Evolutionary conservation across 2,888 invertebrate species (phyloP), one percentile per base, ranked within the genome.

Genomic region (Smittia sp.): DNA sequence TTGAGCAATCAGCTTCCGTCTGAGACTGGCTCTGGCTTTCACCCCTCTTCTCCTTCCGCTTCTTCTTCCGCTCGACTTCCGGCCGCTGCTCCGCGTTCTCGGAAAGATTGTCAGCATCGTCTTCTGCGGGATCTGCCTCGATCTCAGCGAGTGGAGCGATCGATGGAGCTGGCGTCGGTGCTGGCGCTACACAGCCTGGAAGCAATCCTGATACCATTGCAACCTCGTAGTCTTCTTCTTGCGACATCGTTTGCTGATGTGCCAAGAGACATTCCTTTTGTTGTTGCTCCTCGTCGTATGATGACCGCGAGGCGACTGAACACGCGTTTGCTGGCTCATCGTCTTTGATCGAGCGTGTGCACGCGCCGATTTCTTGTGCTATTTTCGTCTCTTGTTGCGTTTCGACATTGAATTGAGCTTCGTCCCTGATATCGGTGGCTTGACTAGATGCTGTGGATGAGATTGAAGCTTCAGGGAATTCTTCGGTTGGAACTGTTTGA

Each of bases 141-240:
- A 88, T 85, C 78, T 88, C 90, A 46, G 89, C 90, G 73, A 90
- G 84, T 25, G 89, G 90, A 69, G 89, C 89, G 78, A 87, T 81
- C 1, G 85, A 81, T 13, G 80, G 81, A 66, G 79, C 80, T 75
- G 81, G 82, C 74, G 81, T 81, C 73, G 81, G 81, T 22, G 80
- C 80, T 2, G 81, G 82, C 7, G 82, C 80, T 76, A 82, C 79
- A 76, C 77, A 79, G 32, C 78, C 78, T 20, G 80, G 80, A 0
- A 77, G 74, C 70, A 78, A 75, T 22, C 79, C 78, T 68, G 80
- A 80, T 18, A 77, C 78, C 66, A 80, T 79, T 73, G 81, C 80
- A 62, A 78, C 79, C 27, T 80, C 79, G 41, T 79, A 81, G 38
- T 79, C 79, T 74, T 76, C 80, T 75, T 77, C 77, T 75, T 75